Base-by-base conservation (phyloP, 2,797 vertebrate genomes). In the Acanthiza pusilla region DNA sequence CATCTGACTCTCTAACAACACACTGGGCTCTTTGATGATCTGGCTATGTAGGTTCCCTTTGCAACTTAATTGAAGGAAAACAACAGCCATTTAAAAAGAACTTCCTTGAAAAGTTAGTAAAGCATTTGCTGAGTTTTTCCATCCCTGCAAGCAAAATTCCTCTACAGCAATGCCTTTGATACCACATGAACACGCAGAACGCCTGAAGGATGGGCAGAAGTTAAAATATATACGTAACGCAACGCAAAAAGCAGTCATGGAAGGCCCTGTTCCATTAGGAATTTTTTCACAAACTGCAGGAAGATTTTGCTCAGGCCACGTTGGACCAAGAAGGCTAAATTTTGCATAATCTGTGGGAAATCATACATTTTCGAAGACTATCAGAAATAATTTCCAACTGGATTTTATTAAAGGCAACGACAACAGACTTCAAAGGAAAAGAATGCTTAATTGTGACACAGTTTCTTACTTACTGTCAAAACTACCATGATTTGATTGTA, bases 171-270 rank as follows among this genome's bases (percentile, higher is more conserved):
- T 3, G 27, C 42, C 47, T 50, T 55, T 63, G 27, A 15, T 3
- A 36, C 20, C 50, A 16, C 22, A 18, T 3, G 5, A 19, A 36
- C 15, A 22, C 0, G 38, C 0, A 60, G 20, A 55, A 36, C 30
- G 61, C 66, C 63, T 50, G 6, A 61, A 58, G 25, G 9, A 71
- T 45, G 3, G 16, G 43, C 62, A 61, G 21, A 54, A 81, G 22
- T 26, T 50, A 5, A 81, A 54, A 17, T 4, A 16, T 5, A 2
- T 8, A 19, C 0, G 0, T 18, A 48, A 32, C 3, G 16, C 16
- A 43, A 73, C 13, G 25, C 58, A 85, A 77, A 66, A 58, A 23
- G 48, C 13, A 34, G 27, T 48, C 67, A 50, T 6, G n/a, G 50
- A 61, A 67, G 57, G 45, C 15, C 9, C 13, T 63, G 34, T 32